Conservation (phyloP, 2,113 vertebrate species). For the Pavo muticus region DNA sequence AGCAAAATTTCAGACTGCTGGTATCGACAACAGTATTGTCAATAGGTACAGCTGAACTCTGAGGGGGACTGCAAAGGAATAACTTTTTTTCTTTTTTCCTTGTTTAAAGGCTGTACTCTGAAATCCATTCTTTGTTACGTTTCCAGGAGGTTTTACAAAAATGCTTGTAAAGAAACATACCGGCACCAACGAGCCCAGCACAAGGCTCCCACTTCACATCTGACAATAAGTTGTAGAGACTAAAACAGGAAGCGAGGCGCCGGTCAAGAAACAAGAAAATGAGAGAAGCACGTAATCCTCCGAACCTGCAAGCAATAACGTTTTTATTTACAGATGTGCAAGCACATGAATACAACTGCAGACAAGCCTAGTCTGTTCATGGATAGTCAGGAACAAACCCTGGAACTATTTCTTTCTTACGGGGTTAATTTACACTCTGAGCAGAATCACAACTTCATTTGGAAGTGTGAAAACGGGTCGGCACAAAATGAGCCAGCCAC, state of each 20-base stretch:
- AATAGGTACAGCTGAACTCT: neutral
- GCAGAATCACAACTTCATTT: neutral
- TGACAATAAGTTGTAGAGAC: neutral
- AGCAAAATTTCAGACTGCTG: neutral
- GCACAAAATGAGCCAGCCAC: neutral
- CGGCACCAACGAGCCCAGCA: neutral
- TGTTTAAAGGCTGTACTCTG: neutral
- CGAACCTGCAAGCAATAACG: neutral
- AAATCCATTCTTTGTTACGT: neutral
- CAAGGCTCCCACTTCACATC: neutral
- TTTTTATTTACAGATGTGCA: neutral
- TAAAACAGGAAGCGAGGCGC: neutral
- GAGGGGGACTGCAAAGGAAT: accelerated
- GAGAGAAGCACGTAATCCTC: neutral
- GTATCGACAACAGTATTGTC: neutral
- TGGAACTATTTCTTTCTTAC: neutral
- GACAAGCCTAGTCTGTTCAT: neutral
- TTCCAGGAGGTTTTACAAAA: conserved; percentile 1
- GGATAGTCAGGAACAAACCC: neutral
- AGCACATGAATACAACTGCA: neutral
- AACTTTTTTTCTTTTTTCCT: neutral
- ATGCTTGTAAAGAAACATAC: neutral
- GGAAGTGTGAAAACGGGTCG: neutral
- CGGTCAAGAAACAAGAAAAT: neutral
- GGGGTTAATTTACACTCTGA: neutral